Evolutionary conservation across 2,113 vertebrate species (phyloP).

Genomic region (Ctenodactylus gundi): DNA sequence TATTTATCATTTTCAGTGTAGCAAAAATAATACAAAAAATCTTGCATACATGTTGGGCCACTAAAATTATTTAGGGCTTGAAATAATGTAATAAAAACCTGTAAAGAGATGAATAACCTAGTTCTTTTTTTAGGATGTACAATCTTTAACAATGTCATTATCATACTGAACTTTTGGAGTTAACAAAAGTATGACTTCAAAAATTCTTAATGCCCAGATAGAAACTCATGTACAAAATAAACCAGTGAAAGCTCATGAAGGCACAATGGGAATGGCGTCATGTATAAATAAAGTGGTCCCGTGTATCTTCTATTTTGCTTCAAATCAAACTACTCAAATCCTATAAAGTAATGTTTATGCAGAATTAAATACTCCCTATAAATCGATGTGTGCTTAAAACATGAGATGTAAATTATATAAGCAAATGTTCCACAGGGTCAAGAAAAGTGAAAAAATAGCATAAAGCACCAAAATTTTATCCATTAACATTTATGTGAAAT

Average conservation of each 20-base stretch:
- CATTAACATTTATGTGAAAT: neutral
- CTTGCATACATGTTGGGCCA: neutral
- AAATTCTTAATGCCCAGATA: slow-evolving; percentile 8
- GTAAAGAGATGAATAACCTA: neutral
- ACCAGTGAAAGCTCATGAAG: neutral
- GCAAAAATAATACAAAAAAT: neutral
- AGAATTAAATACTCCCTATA: neutral
- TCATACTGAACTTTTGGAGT: neutral
- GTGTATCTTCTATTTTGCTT: neutral
- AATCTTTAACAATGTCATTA: neutral
- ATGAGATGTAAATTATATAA: neutral
- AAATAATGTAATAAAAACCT: neutral
- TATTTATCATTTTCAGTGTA: neutral
- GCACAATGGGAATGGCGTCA: neutral
- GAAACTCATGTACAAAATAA: neutral
- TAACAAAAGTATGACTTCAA: neutral
- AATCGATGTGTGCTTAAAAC: slow-evolving; percentile 20
- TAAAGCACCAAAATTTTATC: neutral
- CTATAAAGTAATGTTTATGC: neutral
- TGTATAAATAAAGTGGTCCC: neutral
- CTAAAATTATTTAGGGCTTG: neutral
- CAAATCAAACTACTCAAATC: neutral
- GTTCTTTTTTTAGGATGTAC: neutral
- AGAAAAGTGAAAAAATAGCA: slow-evolving; percentile 7
- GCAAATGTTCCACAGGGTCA: neutral